Evolutionary conservation across 92 coral and sea anemone species (phyloP).

Genomic region (Palythoa grandis): DNA sequence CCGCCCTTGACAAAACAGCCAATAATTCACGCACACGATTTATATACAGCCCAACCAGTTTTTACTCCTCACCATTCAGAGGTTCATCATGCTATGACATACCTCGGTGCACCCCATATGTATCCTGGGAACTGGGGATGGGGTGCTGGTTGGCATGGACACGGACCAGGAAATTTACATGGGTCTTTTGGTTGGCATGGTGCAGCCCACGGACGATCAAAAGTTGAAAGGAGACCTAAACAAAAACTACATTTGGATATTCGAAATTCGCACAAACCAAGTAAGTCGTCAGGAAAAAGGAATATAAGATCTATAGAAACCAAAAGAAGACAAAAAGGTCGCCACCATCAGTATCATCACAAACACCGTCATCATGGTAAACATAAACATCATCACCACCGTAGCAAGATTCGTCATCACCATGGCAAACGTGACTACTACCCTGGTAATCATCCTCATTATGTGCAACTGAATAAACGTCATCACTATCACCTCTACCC

Average conservation of each 20-base stretch:
- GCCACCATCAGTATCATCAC: conserved; percentile 28
- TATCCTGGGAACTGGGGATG: conserved; percentile 84
- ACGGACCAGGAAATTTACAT: conserved; percentile 38
- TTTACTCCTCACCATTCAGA: conserved; percentile 74
- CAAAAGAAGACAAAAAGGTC: conserved; percentile 45
- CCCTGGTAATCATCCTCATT: conserved; percentile 45
- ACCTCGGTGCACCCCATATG: conserved; percentile 88
- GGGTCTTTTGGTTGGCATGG: conserved; percentile 34
- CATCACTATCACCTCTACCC: conserved; percentile 18
- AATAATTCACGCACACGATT: conserved; percentile 76
- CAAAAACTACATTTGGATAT: background rate
- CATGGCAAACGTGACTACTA: too few relatives aligned
- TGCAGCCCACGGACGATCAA: conserved; percentile 72
- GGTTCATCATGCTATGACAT: conserved; percentile 76
- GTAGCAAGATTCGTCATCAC: conserved; percentile 40
- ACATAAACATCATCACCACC: conserved; percentile 41
- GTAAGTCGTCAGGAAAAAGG: conserved; percentile 19
- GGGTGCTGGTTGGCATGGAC: conserved; percentile 58
- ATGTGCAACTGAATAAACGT: conserved; percentile 38
- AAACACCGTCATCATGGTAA: conserved; percentile 27
- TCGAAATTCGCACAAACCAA: conserved; percentile 22
- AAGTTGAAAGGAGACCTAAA: conserved; percentile 56
- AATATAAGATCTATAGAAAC: conserved; percentile 40
- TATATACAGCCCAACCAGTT: conserved; percentile 77
- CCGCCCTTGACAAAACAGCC: conserved; percentile 93